Evolutionary conservation across 2,797 vertebrate genomes (phyloP).

Genomic region (Morelia viridis): DNA sequence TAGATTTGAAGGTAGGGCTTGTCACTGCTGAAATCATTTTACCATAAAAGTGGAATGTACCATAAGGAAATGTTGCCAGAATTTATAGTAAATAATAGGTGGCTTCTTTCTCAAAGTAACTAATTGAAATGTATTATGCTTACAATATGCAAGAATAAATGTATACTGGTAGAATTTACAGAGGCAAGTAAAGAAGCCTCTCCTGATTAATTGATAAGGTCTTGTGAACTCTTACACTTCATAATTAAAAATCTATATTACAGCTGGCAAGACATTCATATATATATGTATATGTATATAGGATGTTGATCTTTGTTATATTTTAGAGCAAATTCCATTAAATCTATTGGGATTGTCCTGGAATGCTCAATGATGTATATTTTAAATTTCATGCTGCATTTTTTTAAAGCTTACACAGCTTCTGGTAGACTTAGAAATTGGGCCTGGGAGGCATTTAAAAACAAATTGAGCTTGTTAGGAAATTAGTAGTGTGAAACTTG

Average conservation of each 20-base stretch:
- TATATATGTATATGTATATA: slow-evolving; percentile 52
- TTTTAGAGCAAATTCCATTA: slow-evolving; percentile 49
- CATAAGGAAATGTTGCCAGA: slow-evolving; percentile 57
- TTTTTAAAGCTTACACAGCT: slow-evolving; percentile 51
- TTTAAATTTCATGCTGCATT: slow-evolving; percentile 61
- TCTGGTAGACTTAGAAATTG: slow-evolving; percentile 71
- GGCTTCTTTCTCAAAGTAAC: slow-evolving; percentile 60
- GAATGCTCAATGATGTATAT: slow-evolving; percentile 43
- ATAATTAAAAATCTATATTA: slow-evolving; percentile 81
- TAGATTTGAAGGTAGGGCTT: slow-evolving; percentile 43
- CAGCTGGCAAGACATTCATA: slow-evolving; percentile 69
- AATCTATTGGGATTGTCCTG: slow-evolving; percentile 41
- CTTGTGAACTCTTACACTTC: slow-evolving; percentile 78
- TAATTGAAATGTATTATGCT: slow-evolving; percentile 64
- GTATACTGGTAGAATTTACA: slow-evolving; percentile 58
- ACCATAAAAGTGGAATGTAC: slow-evolving; percentile 36
- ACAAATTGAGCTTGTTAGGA: slow-evolving; percentile 77
- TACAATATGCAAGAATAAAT: slow-evolving; percentile 64
- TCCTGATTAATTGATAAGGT: slow-evolving; percentile 82
- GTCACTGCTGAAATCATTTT: slow-evolving; percentile 34
- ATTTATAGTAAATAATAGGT: slow-evolving; percentile 59
- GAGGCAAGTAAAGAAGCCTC: slow-evolving; percentile 69
- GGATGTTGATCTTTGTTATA: slow-evolving; percentile 40
- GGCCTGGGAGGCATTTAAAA: slow-evolving; percentile 77
- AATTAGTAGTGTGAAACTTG: slow-evolving; percentile 74